Conservation (phyloP, 2,113 vertebrate genomes). For the Micromys minutus region DNA sequence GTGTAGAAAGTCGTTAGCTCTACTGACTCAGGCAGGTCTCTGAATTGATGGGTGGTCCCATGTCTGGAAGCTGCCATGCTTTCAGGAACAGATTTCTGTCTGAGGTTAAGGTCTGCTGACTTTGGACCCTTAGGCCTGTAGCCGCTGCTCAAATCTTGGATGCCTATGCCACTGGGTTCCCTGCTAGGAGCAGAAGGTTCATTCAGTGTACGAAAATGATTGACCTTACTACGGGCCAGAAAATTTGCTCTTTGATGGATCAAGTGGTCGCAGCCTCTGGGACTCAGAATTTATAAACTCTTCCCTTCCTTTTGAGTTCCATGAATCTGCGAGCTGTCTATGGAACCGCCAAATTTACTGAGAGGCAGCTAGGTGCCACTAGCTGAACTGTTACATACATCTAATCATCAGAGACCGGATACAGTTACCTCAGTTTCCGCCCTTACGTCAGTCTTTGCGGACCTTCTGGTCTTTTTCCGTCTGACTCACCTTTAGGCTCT, state of each 20-base stretch:
- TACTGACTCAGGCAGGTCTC: neutral
- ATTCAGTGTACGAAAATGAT: neutral
- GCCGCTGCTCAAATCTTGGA: neutral
- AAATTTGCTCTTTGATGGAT: neutral
- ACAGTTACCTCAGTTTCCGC: neutral
- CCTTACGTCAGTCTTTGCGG: neutral
- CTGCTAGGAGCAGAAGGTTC: neutral
- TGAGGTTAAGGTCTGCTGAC: neutral
- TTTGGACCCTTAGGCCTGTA: neutral
- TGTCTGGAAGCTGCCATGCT: too few relatives aligned
- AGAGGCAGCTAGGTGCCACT: neutral
- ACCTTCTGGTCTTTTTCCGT: neutral
- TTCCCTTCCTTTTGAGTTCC: neutral
- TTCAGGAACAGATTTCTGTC: neutral
- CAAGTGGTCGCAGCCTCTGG: neutral
- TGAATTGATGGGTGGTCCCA: neutral
- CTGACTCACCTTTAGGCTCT: neutral
- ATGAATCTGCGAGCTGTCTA: neutral
- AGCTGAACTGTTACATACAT: too few relatives aligned
- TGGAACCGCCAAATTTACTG: neutral
- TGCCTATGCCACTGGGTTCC: too few relatives aligned
- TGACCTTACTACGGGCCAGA: neutral
- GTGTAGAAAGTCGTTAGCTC: neutral
- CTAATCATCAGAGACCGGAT: neutral
- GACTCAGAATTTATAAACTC: neutral